Evolutionary conservation across 2,113 vertebrate species (phyloP), one percentile per base, ranked within the genome.

Genomic region (Egretta garzetta): DNA sequence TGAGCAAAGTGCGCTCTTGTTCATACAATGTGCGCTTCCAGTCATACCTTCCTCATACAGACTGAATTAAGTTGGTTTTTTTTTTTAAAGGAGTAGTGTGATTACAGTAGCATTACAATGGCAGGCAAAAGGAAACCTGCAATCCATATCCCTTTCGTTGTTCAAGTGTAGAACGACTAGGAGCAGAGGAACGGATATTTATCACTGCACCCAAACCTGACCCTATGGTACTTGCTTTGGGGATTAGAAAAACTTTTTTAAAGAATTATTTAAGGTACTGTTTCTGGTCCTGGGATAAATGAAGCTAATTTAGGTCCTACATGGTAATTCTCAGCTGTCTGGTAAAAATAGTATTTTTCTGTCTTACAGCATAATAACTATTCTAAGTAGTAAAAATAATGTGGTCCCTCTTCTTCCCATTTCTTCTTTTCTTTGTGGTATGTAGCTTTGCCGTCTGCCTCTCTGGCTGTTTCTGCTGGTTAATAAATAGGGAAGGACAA

Each of bases 121-220:
- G 27, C 55, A 92, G 35, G 19, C 19, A 82, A 72, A 82, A 59
- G 22, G 13, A 12, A 14, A 39, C 10, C 12, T 59, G 59, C 26
- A 62, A 50, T 41, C 39, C 27, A 8, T 23, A 55, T 5, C 15
- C n/a, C 17, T 77, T 80, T 56, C 2, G 1, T 47, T 1, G 0
- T 37, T 88, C 8, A 8, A 8, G 5, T 10, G 17, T 18, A 45
- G 60, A 68, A 55, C 35, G 23, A 71, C 20, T 66, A 70, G 22
- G 18, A 43, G 53, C 33, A 72, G 62, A 71, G 23, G 8, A 89
- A 19, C 9, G 79, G 33, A 9, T 79, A 41, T 63, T 63, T 35
- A 56, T 30, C 43, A 33, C 14, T 67, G 32, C 7, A 66, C 23
- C 13, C 37, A 91, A 84, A 81, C 7, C 6, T 33, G 26, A 35